Percentiles rank a stretch among this genome's conserved stretches.
phyloP scores from a whole-genome alignment of 2,113 vertebrate species.

The Ellobius talpinus region DNA sequence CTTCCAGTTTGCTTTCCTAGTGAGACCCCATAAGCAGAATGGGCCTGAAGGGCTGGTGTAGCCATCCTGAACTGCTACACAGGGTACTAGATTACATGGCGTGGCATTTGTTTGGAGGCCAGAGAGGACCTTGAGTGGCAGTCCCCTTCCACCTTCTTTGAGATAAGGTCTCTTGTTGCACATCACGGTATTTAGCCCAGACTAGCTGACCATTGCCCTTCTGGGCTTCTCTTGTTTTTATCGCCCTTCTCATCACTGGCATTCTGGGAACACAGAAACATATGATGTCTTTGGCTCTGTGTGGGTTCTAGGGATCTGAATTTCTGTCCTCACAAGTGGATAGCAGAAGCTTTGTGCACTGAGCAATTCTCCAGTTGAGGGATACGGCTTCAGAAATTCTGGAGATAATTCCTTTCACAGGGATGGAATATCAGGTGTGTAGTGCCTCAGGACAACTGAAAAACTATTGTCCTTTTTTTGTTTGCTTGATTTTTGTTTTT shows the following conservation, averaged over 20 bases:
- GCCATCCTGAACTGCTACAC: not conserved
- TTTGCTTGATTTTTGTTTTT: too few species aligned
- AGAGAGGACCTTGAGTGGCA: not conserved
- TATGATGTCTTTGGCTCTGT: not conserved
- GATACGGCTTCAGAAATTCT: not conserved
- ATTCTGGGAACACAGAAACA: not conserved
- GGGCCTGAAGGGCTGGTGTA: not conserved
- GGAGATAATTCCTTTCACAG: not conserved
- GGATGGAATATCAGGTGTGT: not conserved
- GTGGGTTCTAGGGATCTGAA: not conserved
- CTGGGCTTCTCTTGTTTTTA: not conserved
- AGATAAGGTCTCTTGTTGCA: not conserved
- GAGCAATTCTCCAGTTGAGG: not conserved
- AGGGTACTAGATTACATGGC: not conserved
- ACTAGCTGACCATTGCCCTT: not conserved
- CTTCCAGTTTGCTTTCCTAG: conserved; percentile 11
- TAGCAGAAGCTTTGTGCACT: not conserved
- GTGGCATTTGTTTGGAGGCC: not conserved
- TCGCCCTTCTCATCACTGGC: not conserved
- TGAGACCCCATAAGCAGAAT: not conserved
- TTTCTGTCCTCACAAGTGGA: not conserved
- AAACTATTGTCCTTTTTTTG: not conserved
- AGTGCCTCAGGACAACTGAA: not conserved
- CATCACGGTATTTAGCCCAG: not conserved
- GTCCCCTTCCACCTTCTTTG: not conserved